These are phyloP conservation scores for Gulo gulo DNA, from an alignment of 2,113 vertebrate genomes.

Conservation along the genomic window DNA sequence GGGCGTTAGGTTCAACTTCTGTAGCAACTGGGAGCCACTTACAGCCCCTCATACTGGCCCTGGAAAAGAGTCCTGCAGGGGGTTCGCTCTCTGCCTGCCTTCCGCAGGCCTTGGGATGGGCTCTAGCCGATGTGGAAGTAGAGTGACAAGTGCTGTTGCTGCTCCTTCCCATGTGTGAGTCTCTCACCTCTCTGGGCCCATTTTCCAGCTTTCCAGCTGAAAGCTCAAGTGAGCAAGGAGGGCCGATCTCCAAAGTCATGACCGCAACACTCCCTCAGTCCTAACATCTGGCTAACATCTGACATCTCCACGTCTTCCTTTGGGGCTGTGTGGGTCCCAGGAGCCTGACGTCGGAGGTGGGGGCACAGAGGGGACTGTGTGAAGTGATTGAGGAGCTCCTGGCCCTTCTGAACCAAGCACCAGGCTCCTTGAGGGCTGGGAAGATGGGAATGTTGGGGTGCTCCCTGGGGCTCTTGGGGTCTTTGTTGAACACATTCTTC, in stretches of 20 bases:
- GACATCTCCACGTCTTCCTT: background rate
- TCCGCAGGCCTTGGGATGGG: background rate
- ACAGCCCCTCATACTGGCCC: background rate
- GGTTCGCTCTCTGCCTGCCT: background rate
- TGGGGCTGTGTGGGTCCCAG: background rate
- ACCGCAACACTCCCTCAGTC: accelerated
- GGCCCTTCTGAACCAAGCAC: background rate
- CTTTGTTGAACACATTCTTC: background rate
- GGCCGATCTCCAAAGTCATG: background rate
- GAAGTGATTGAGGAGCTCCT: background rate
- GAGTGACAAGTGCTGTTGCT: accelerated
- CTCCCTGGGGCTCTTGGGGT: background rate
- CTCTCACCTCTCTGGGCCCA: background rate
- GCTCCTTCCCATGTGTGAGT: background rate
- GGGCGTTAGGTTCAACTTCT: background rate
- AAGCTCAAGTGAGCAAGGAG: background rate
- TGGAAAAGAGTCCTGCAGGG: accelerated
- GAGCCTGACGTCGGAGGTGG: background rate
- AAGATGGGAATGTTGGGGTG: background rate
- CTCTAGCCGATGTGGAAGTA: too few species aligned
- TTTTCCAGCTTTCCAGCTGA: background rate
- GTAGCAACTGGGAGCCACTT: background rate
- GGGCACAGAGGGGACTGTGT: accelerated
- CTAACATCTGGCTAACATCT: background rate
- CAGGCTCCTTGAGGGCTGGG: background rate